Base-by-base conservation (phyloP, 1,140 invertebrate genomes). In the Portunus trituberculatus region DNA sequence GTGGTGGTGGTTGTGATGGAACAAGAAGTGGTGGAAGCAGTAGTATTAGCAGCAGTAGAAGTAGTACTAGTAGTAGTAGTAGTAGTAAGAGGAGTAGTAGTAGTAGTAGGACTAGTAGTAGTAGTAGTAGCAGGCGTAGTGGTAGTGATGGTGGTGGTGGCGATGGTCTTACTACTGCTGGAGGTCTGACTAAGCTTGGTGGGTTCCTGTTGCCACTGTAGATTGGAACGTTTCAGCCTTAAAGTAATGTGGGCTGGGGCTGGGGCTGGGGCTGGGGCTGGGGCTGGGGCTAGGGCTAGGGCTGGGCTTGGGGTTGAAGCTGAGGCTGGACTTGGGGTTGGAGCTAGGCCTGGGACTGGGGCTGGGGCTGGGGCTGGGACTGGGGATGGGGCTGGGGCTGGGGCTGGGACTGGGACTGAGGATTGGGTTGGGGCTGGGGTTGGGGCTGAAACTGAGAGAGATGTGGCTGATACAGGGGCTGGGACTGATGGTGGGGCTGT, bases 191-290 rank as follows among this genome's bases (percentile, higher is more conserved):
- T 76, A 76, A 8, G 67, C 1, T n/a, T 76, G 20, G 67, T 76
- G 67, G 20, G 67, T 25, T 95, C 91, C 91, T 95, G 94, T 39
- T 95, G 91, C 94, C 94, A 95, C 12, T 95, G 94, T 0, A 84
- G 88, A 67, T 95, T 95, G 39, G 84, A 93, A 14, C 94, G 83
- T 59, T 92, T 95, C 0, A 95, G 52, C 32, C 91, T 95, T 16
- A 95, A n/a, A 25, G 76, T 94, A 32, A 94, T 89, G 31, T 94
- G 93, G 31, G 32, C 52, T 46, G 94, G 94, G 14, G 83, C n/a
- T 25, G 82, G 28, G 28, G 12, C 28, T 86, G 83, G 83, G 67
- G 67, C 20, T 76, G 59, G 20, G 59, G 20, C 10, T 76, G 59
- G 20, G 10, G 59, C 59, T 20, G 59, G 20, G 10, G 59, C 20